Base-by-base conservation (phyloP, 2,113 vertebrate species). In the human region DNA sequence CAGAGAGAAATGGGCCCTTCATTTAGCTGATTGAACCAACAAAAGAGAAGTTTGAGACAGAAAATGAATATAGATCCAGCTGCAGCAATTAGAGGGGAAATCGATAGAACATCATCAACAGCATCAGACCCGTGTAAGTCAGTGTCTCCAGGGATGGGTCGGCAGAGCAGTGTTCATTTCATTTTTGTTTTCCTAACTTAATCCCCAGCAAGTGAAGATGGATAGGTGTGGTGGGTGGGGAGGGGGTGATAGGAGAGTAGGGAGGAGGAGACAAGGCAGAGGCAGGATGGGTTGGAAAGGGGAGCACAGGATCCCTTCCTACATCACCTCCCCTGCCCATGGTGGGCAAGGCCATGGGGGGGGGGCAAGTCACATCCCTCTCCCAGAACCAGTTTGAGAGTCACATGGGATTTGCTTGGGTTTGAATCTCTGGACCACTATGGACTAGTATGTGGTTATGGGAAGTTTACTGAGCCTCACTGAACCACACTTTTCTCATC, bases 31-130 rank as follows among this genome's bases (percentile, higher is more conserved):
- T 40, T 97, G 96, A 98, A 95, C 95, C 93, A 98, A 97, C 97
- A 98, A 97, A 97, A 96, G 95, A 97, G 93, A 97, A 96, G 95
- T 97, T 97, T 97, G 96, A 97, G 95, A 97, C 97, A 97, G 98
- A 98, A 98, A 98, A 98, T 97, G 97, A 98, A 98, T 98, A 98
- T 98, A 97, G 97, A 98, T 97, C 97, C 93, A 95, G 95, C 92
- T 89, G 86, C 96, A 97, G 96, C 97, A 98, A 97, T 98, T 97
- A 98, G 98, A 97, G 96, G 73, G 79, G 94, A 97, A 97, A 98
- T 98, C 97, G 3, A 98, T 98, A 95, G 92, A 96, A 96, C 96
- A 97, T 89, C 96, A 97, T 80, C 97, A 98, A 72, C 92, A 48
- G 96, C 84, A 43, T 94, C 88, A 97, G 96, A 70, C 59, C 38